Conservation (phyloP, 1,140 invertebrate genomes). For the Zeugodacus cucurbitae region DNA sequence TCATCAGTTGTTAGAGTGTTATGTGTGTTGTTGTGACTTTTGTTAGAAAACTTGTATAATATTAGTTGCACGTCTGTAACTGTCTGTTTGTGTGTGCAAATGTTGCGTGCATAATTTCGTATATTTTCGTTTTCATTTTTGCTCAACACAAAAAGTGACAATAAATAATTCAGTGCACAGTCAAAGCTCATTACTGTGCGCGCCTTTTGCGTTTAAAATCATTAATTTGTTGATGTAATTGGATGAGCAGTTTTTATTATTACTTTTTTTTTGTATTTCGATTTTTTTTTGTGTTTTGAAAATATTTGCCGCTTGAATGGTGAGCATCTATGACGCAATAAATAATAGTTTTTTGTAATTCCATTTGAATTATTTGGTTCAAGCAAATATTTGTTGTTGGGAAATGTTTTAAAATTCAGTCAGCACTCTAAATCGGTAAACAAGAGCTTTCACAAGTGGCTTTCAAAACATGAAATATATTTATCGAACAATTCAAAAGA, state of each 20-base stretch:
- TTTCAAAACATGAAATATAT: too few relatives aligned
- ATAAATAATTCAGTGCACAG: slow-evolving; percentile 12
- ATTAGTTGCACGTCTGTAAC: background rate
- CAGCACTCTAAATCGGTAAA: too few relatives aligned
- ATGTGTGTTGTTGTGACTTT: background rate
- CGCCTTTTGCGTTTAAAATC: background rate
- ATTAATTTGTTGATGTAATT: background rate
- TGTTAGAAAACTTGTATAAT: background rate
- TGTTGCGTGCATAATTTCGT: background rate
- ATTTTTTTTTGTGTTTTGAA: background rate
- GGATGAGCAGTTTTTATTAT: too few relatives aligned
- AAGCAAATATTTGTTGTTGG: too few relatives aligned
- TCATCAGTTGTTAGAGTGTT: background rate
- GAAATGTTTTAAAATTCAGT: background rate
- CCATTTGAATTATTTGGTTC: too few relatives aligned
- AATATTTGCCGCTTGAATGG: background rate
- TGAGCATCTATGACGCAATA: background rate
- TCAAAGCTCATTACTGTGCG: background rate
- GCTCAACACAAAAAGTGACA: background rate
- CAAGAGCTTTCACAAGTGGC: too few relatives aligned
- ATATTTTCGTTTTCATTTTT: background rate
- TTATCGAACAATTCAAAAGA: background rate
- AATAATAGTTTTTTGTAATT: too few relatives aligned
- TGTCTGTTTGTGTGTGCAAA: background rate
- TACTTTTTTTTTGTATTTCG: background rate